phyloP scores from a whole-genome alignment of 1,140 invertebrate genomes.

The Leptopilina boulardi region DNA sequence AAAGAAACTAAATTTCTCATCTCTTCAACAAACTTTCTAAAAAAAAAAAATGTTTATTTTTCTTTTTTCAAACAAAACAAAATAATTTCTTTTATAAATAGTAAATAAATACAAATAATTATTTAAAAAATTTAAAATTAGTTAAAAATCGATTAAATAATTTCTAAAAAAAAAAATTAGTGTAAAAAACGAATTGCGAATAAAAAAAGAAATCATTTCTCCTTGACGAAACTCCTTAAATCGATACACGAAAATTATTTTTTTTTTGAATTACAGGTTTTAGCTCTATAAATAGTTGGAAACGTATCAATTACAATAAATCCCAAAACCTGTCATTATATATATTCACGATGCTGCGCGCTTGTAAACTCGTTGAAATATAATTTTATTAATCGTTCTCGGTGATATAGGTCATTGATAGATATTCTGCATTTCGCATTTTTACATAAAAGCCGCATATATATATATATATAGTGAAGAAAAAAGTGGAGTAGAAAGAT shows the following conservation, averaged over 20 bases:
- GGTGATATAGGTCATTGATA: conserved; percentile 21
- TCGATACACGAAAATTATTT: conserved; percentile 1
- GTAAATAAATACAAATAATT: too few species aligned
- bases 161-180: too few species aligned
- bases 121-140: too few species aligned
- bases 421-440: conserved; percentile 7
- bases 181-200: too few species aligned
- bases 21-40: not conserved
- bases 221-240: not conserved
- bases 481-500: not conserved
- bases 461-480: too few species aligned
- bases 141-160: too few species aligned
- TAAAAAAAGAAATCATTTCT: not conserved
- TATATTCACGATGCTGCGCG: not conserved
- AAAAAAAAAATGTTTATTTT: not conserved
- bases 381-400: conserved; percentile 16
- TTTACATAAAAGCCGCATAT: too few species aligned
- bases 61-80: not conserved
- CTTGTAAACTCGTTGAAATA: conserved; percentile 1
- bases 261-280: conserved; percentile 6
- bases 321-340: conserved; percentile 18
- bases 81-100: too few species aligned
- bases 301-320: conserved; percentile 22
- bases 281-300: conserved; percentile 25
- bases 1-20: not conserved